Base-by-base conservation (phyloP, 2,888 invertebrate genomes). In the Rhogogaster chlorosoma region DNA sequence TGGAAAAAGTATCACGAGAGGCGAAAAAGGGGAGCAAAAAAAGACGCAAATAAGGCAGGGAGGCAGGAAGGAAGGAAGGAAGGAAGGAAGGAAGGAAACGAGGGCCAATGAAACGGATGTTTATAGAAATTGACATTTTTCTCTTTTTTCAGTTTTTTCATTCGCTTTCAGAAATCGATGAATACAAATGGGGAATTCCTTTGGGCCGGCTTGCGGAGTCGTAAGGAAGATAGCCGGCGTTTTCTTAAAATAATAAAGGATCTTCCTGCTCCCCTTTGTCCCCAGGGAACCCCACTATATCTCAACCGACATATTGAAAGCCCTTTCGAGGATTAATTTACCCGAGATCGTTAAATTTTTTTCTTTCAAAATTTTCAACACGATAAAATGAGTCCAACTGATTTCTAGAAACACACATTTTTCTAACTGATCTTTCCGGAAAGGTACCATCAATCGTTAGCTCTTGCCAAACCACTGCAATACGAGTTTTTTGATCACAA, bases 171-270 rank as follows among this genome's bases (percentile, higher is more conserved):
- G 83, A 83, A 83, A 83, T 83, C 83, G 83, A 83, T 83, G 83
- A 83, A 83, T 83, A 83, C 83, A 83, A 83, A 83, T 83, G 83
- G 83, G 29, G 67, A 83, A 83, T 83, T 83, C 83, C 83, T 83
- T 45, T 45, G 83, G 83, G 83, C 83, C 83, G 53, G 83, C 67
- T 83, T 70, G 83, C 67, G 83, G 70, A 83, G 83, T 83, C 64
- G 67, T 83, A 42, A 53, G 45, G 67, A 70, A 83, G 70, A 67
- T 67, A 64, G 67, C 64, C 36, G 49, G 67, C 83, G 83, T 70
- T 83, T 70, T 45, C 83, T 70, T 70, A 49, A 83, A 83, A 83
- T 83, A 83, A 83, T 83, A 83, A 83, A 83, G 83, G 64, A 67
- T 64, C 83, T 80, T 80, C 32, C 80, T 42, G 18, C 26, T 57